These are phyloP conservation scores for Agonopterix heracliana DNA, from an alignment of 2,888 invertebrate genomes.

Conservation along the genomic window DNA sequence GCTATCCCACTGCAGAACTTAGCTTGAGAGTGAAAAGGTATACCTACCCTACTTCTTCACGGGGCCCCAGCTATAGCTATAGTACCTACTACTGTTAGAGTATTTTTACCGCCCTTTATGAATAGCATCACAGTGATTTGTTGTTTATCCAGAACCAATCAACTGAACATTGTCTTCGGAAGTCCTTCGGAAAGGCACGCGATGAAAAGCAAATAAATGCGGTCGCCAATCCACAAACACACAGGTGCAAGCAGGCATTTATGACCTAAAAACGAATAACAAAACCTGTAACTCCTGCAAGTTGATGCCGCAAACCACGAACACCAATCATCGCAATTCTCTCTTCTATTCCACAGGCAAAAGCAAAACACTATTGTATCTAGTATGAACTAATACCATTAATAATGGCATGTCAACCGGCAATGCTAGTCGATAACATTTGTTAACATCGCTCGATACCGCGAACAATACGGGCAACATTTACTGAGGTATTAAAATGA, in stretches of 20 bases:
- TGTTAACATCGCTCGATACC: slow-evolving; percentile 39
- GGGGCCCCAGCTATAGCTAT: too few species aligned
- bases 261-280: not conserved
- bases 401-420: slow-evolving; percentile 41
- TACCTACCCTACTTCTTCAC: too few species aligned
- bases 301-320: not conserved
- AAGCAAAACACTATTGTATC: slow-evolving; percentile 7
- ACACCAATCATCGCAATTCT: not conserved
- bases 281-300: not conserved
- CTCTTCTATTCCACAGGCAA: not conserved
- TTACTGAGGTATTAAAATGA: slow-evolving; percentile 21
- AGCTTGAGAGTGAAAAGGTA: too few species aligned
- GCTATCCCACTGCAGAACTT: too few species aligned
- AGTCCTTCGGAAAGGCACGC: too few species aligned
- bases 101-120: too few species aligned
- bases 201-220: too few species aligned
- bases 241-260: not conserved
- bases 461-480: slow-evolving; percentile 19
- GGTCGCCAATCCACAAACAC: too few species aligned
- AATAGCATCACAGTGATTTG: too few species aligned
- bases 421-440: slow-evolving; percentile 40
- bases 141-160: too few species aligned
- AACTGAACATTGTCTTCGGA: too few species aligned
- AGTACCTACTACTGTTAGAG: too few species aligned
- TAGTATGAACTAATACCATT: slow-evolving; percentile 32